phyloP scores from a whole-genome alignment of 2,113 vertebrate species.

The Cyprinodon brontotheroides region DNA sequence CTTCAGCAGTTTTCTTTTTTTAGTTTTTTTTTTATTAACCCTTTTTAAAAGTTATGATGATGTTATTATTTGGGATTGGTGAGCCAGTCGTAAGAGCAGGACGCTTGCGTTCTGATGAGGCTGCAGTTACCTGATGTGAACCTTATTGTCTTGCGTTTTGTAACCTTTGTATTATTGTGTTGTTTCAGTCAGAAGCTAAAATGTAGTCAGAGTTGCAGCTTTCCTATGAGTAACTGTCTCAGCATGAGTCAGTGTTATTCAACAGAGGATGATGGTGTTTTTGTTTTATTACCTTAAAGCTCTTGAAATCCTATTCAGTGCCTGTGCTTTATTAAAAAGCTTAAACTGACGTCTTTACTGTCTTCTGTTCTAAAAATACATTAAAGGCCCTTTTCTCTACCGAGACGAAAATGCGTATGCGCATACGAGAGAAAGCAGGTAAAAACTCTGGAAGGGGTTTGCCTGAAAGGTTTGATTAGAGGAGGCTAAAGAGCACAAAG shows the following conservation, averaged over 20 bases:
- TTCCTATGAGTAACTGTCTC: not conserved
- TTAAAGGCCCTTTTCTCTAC: not conserved
- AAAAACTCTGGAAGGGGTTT: not conserved
- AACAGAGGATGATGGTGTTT: not conserved
- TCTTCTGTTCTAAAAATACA: not conserved
- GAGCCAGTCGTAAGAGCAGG: no score
- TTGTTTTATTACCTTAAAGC: not conserved
- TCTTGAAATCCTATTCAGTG: not conserved
- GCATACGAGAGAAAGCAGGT: not conserved
- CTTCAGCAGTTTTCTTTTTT: not conserved
- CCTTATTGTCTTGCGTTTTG: no score
- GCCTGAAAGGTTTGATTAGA: not conserved
- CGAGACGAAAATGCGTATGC: not conserved
- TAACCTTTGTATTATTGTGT: not conserved
- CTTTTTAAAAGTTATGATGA: not conserved
- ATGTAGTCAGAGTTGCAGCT: not conserved
- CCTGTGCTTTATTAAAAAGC: not conserved
- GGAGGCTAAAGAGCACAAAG: not conserved
- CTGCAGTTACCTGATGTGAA: no score
- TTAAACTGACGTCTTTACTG: not conserved
- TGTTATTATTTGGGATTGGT: no score
- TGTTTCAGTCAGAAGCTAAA: not conserved
- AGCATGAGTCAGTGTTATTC: not conserved
- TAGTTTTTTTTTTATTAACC: not conserved
- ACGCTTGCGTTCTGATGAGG: no score